Evolutionary conservation across 2,797 vertebrate species (phyloP).

Genomic region (Dryobates pubescens): DNA sequence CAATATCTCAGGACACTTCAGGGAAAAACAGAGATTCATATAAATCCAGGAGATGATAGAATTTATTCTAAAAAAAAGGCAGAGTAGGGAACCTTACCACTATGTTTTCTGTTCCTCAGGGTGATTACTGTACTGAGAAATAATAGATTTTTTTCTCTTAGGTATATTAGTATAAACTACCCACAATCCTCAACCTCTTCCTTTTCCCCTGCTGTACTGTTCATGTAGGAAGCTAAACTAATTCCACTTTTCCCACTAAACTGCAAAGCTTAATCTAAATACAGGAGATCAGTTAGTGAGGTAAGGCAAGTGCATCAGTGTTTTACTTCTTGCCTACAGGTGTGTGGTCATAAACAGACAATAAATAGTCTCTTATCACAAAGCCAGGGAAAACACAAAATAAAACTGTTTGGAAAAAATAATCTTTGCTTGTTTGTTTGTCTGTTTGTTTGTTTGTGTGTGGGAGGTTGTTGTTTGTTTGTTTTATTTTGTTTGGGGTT

Average conservation of each 20-base stretch:
- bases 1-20: not conserved
- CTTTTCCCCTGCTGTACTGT: not conserved
- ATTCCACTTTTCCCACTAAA: not conserved
- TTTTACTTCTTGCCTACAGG: not conserved
- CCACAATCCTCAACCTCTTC: not conserved
- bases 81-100: not conserved
- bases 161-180: conserved; percentile 7
- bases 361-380: not conserved
- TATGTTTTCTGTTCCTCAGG: not conserved
- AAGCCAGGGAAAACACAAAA: not conserved
- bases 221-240: not conserved
- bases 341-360: not conserved
- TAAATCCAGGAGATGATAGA: not conserved
- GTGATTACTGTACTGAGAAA: not conserved
- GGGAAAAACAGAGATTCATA: not conserved
- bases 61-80: not conserved
- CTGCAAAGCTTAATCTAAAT: not conserved
- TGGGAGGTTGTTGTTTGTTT: not conserved
- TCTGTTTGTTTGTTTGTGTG: no score
- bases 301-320: not conserved
- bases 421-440: not conserved
- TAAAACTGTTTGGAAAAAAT: not conserved
- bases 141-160: not conserved
- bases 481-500: no score
- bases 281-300: not conserved